Base-by-base conservation (phyloP, 2,888 invertebrate genomes). In the Meghimatium bilineatum region DNA sequence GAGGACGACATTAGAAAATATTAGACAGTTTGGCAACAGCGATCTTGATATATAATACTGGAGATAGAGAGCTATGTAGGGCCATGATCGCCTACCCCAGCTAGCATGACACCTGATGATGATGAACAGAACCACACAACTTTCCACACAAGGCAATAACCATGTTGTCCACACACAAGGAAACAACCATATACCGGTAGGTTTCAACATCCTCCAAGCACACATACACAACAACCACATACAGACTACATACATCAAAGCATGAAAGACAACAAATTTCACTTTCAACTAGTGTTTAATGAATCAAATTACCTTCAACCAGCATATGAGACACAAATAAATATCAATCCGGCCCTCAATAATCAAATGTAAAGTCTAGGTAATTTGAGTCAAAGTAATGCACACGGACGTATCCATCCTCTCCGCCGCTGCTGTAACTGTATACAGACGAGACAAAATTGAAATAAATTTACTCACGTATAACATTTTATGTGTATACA, bases 371-470 rank as follows among this genome's bases (percentile, higher is more conserved):
- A 94, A 97, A 98, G 93, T 99, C 98, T 94, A 97, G 98, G 94
- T 99, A 99, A 75, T 97, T 96, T 91, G 96, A 96, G 95, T 99
- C 99, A 93, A 99, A 99, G 92, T 96, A 96, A 94, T 99, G 98
- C 83, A 99, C 96, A 91, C 99, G 95, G 75, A 99, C 97, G 93
- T 98, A 99, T 95, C 99, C 99, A 94, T 99, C 99, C 95, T 99
- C 99, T 93, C 99, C 99, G 38, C 99, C 99, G 80, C 98, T 98
- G 84, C 97, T 97, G 94, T 97, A 98, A 93, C 98, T 94, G 91
- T 80, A 92, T 63, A 71, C 66, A 81, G 49, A 56, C 67, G 29
- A 75, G 17, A 56, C 17, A 56, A 23, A 56, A 56, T 56, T 56
- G 56, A 44, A 44, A 8, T 44, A 44, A 44, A 44, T 44, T 44